Evolutionary conservation across 2,888 invertebrate genomes (phyloP).

Genomic region (Myathropa florea): DNA sequence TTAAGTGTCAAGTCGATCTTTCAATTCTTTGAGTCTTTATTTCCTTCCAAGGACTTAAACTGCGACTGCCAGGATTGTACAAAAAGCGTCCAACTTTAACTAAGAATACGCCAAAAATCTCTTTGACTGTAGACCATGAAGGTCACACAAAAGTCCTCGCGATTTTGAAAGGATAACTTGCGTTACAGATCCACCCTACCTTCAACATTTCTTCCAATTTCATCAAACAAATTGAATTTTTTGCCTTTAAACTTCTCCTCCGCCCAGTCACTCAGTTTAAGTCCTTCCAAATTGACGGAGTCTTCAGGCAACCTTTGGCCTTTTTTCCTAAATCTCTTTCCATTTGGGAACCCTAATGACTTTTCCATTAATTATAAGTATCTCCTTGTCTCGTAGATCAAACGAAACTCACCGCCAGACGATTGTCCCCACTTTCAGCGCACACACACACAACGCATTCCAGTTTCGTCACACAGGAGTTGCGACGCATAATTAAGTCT

Average conservation of each 20-base stretch:
- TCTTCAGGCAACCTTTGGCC: background rate
- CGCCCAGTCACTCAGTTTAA: background rate
- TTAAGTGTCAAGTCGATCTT: no score
- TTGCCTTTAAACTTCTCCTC: background rate
- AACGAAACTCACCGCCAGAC: background rate
- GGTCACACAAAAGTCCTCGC: no score
- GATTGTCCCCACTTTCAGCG: background rate
- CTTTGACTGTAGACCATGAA: no score
- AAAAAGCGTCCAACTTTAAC: no score
- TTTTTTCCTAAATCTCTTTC: background rate
- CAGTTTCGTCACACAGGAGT: no score
- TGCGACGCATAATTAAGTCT: conserved; percentile 25
- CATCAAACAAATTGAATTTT: background rate
- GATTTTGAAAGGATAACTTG: background rate
- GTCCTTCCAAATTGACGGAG: background rate
- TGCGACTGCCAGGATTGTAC: no score
- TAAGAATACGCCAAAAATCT: no score
- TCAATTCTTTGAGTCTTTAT: no score
- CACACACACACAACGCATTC: background rate
- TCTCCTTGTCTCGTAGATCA: background rate
- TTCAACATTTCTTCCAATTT: background rate
- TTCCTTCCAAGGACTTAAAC: no score
- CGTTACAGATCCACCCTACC: background rate
- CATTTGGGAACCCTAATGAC: conserved; percentile 1
- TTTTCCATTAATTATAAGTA: conserved; percentile 1